Evolutionary conservation across 1,140 invertebrate genomes (phyloP).

Genomic region (Caerostris darwini): DNA sequence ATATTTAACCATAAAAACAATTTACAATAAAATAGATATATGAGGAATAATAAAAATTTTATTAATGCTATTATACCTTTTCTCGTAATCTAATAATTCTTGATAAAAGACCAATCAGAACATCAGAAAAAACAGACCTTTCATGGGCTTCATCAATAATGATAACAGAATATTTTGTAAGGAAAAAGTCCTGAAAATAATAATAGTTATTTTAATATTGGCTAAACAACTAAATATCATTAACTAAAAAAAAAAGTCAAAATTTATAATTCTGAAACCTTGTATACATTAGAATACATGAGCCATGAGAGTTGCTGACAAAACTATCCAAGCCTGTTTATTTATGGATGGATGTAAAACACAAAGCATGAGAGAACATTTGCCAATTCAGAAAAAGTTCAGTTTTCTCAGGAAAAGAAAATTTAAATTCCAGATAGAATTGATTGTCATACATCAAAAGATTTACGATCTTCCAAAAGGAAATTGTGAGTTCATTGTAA

Average conservation of each 20-base stretch:
- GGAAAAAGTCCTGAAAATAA: constrained; percentile 88
- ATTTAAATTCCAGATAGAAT: too few relatives aligned
- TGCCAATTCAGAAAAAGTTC: too few relatives aligned
- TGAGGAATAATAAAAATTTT: too few relatives aligned
- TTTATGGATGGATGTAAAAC: too few relatives aligned
- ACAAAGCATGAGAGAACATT: too few relatives aligned
- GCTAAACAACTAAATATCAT: neutral
- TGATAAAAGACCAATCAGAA: constrained; percentile 96
- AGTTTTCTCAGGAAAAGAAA: too few relatives aligned
- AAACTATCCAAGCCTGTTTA: too few relatives aligned
- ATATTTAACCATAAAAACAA: neutral
- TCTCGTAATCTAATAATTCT: constrained; percentile 92
- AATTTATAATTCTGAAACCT: too few relatives aligned
- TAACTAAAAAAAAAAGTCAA: neutral
- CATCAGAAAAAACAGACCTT: constrained; percentile 92
- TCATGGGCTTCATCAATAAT: constrained; percentile 99
- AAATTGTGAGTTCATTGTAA: neutral
- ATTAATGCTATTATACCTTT: constrained; percentile 83
- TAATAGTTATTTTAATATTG: neutral
- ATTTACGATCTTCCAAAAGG: too few relatives aligned
- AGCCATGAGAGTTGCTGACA: too few relatives aligned
- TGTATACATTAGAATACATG: too few relatives aligned
- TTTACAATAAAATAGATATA: neutral
- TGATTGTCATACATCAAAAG: too few relatives aligned
- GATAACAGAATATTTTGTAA: constrained; percentile 96